Conservation (phyloP, 2,113 vertebrate species). For the Phaethon lepturus region DNA sequence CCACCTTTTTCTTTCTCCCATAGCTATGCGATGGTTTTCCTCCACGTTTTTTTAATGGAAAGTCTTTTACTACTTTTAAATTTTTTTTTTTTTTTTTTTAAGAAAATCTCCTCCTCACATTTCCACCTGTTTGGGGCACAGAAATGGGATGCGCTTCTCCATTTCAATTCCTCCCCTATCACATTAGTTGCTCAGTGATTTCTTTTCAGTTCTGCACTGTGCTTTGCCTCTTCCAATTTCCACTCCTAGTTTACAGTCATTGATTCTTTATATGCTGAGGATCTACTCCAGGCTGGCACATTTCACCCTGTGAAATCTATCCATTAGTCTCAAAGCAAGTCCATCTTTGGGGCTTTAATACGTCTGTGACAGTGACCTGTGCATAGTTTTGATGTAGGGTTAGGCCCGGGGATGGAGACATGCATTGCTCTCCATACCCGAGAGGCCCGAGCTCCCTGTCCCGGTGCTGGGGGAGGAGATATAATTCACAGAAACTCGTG, state of each 20-base stretch:
- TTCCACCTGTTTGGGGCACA: slow-evolving; percentile 25
- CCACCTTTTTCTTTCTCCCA: background rate
- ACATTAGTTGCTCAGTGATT: slow-evolving; percentile 64
- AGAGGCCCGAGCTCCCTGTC: background rate
- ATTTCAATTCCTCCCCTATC: slow-evolving; percentile 53
- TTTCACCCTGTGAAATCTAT: slow-evolving; percentile 42
- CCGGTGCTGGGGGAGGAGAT: background rate
- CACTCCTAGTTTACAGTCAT: slow-evolving; percentile 66
- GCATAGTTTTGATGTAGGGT: background rate
- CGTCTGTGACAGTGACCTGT: background rate
- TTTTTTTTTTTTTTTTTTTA: background rate
- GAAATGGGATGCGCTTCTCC: slow-evolving; percentile 50
- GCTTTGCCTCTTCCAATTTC: slow-evolving; percentile 73
- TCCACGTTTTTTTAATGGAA: background rate
- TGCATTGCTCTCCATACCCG: fast-evolving
- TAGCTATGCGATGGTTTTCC: background rate
- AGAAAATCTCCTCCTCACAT: slow-evolving; percentile 17
- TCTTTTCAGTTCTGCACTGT: slow-evolving; percentile 69
- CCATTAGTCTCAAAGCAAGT: slow-evolving; percentile 45
- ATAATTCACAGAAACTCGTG: background rate
- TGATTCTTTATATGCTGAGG: slow-evolving; percentile 61
- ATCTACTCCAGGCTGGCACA: slow-evolving; percentile 38
- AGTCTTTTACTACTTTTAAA: background rate
- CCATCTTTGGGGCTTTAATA: background rate
- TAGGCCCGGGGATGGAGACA: background rate